Evolutionary conservation across 1,140 invertebrate genomes (phyloP).

Genomic region (Zaprionus nigranus): DNA sequence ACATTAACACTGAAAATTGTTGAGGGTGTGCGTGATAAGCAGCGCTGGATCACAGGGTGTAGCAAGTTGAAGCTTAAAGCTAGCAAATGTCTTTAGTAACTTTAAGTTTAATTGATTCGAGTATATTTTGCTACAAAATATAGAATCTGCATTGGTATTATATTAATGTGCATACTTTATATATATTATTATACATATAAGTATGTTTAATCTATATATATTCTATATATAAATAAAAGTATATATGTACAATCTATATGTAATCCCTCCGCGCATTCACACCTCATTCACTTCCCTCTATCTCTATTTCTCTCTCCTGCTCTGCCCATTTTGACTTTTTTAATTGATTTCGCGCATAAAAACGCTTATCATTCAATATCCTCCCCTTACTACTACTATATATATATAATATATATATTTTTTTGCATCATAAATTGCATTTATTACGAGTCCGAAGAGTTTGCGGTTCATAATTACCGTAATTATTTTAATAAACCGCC

Average conservation of each 20-base stretch:
- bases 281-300: not conserved
- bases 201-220: not conserved
- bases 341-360: constrained; percentile 28
- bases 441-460: constrained; percentile 53
- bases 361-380: constrained; percentile 25
- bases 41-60: not conserved
- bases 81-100: no score
- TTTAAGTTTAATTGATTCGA: no score
- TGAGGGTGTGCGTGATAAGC: constrained; percentile 2
- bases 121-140: no score
- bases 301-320: not conserved
- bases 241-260: not conserved
- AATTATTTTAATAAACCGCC: constrained; percentile 82
- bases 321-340: not conserved
- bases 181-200: not conserved
- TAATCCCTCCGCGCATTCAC: not conserved
- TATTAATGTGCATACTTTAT: no score
- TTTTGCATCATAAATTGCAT: constrained; percentile 62
- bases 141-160: not conserved
- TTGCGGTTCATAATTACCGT: constrained; percentile 72
- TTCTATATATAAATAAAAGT: not conserved
- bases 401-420: not conserved
- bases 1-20: constrained; percentile 39
- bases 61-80: not conserved
- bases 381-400: not conserved